A percentile compares a stretch with the other conserved stretches of the same genome.
phyloP scores from a whole-genome alignment of 2,113 vertebrate species.

The Morphnarchus princeps region DNA sequence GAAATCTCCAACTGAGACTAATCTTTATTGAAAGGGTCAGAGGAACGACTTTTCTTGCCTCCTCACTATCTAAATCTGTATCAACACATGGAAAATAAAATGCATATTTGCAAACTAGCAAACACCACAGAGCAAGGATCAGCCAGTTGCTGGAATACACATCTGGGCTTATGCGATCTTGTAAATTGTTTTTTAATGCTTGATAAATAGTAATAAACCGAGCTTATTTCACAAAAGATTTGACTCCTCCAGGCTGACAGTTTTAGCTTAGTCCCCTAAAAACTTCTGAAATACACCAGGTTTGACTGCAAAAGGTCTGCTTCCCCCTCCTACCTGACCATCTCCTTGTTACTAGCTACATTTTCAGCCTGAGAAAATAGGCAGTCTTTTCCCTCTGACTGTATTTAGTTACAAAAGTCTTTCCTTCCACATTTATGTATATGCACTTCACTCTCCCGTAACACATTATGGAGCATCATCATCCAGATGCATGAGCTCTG shows the following conservation, averaged over 20 bases:
- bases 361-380: neutral
- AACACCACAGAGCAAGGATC: neutral
- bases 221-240: neutral
- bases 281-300: neutral
- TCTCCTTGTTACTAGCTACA: neutral
- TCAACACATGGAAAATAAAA: constrained; percentile 1
- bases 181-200: neutral
- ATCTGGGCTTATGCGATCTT: accelerated
- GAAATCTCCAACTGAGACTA: neutral
- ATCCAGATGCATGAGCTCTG: neutral
- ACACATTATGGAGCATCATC: neutral
- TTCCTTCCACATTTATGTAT: neutral
- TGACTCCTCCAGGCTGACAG: neutral
- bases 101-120: neutral
- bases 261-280: neutral
- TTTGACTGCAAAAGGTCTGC: neutral
- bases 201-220: neutral
- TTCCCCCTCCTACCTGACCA: accelerated
- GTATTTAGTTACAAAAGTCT: neutral
- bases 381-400: neutral
- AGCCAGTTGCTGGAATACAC: neutral
- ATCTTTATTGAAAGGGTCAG: neutral
- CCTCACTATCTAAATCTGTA: neutral
- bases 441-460: accelerated
- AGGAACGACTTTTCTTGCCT: neutral